Evolutionary conservation across 2,113 vertebrate species (phyloP).

Genomic region (Odontesthes bonariensis): DNA sequence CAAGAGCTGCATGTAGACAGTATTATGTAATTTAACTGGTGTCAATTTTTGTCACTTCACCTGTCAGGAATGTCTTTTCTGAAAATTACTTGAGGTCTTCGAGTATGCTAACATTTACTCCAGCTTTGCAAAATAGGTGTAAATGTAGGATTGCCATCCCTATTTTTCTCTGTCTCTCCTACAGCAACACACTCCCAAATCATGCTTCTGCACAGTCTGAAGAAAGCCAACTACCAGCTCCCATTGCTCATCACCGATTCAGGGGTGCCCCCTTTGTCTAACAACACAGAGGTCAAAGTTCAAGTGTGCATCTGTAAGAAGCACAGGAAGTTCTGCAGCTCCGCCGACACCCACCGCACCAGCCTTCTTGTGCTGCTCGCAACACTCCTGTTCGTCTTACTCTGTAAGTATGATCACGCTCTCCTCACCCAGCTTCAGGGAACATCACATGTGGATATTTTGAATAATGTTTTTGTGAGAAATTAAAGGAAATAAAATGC

Average conservation of each 20-base stretch:
- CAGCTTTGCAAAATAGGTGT: neutral
- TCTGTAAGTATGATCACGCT: constrained; percentile 65
- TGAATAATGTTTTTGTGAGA: neutral
- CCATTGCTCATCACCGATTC: constrained; percentile 96
- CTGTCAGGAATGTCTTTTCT: constrained; percentile 20
- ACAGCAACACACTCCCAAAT: constrained; percentile 93
- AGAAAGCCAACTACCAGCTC: constrained; percentile 96
- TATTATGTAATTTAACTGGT: constrained; percentile 27
- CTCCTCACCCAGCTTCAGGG: neutral
- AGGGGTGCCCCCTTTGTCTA: constrained; percentile 92
- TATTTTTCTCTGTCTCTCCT: constrained; percentile 31
- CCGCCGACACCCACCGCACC: constrained; percentile 78
- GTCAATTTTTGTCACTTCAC: constrained; percentile 36
- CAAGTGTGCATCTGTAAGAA: constrained; percentile 98
- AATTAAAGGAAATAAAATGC: neutral
- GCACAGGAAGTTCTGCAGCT: constrained; percentile 95
- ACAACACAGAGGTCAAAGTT: constrained; percentile 93
- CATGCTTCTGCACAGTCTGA: constrained; percentile 92
- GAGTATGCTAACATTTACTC: constrained; percentile 9
- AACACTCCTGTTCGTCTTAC: constrained; percentile 62
- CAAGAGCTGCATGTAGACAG: too few species aligned
- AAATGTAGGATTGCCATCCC: neutral
- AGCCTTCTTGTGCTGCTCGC: constrained; percentile 81
- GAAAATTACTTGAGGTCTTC: neutral
- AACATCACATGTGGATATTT: neutral